Evolutionary conservation across 2,888 invertebrate genomes (phyloP), one percentile per base, ranked within the genome.

Genomic region (Celastrina argiolus): DNA sequence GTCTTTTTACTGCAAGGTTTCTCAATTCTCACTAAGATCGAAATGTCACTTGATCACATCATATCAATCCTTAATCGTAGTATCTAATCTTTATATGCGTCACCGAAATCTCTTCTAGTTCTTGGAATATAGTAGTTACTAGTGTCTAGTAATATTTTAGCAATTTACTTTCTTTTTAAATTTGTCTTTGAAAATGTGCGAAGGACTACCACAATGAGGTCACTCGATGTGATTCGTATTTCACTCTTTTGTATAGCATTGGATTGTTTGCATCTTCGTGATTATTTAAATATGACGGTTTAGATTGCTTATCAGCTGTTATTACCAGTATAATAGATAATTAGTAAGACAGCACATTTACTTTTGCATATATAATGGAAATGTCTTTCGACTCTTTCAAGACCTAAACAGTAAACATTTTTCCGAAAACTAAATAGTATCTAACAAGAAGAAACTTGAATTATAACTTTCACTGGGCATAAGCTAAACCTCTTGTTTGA

Each of bases 381-480:
- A 51, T 16, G 7, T 16, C 2, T 45, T 16, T 10, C 8, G 12
- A 1, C 2, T 10, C 10, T 22, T 18, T 51, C 2, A 51, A 51
- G n/a, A 22, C 42, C 16, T 12, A 8, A 45, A 10, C 6, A 45
- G 7, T 18, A 22, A 22, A 51, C 1, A 12, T 22, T 51, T 5
- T 10, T 18, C 18, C 2, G 18, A 18, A 45, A 8, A 8, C 45
- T 8, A 10, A 45, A 12, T 8, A 45, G 51, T 12, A 51, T 22
- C 45, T 18, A 45, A 26, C 26, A 12, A 51, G 22, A 51, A 51
- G 14, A 51, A 26, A 51, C 51, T 51, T 51, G 22, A 26, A 22
- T 63, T 36, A 34, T 56, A 42, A 67, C 65, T 45, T 67, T 67
- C 56, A 68, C 66, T 63, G 39, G 65, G 41, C 34, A 45, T 59